Base-by-base conservation (phyloP, 2,888 invertebrate species). In the Chironomus riparius region DNA sequence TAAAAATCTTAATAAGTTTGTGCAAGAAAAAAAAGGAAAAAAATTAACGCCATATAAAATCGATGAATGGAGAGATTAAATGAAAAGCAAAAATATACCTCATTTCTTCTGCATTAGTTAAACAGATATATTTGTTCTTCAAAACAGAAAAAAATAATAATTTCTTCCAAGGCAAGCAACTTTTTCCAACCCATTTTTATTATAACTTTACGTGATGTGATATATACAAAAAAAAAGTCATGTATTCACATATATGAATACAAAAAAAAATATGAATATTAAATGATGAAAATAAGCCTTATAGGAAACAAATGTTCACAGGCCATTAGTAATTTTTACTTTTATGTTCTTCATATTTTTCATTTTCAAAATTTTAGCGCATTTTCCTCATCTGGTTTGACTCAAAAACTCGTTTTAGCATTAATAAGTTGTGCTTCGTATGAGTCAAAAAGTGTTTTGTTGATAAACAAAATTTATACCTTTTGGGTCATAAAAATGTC, bases 1-100 rank as follows among this genome's bases (percentile, higher is more conserved):
- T 5, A 24, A 65, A 65, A 65, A 65, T 21, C 21, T 13, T 24
- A 65, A 65, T 24, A 21, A 24, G 38, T 38, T 65, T 65, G 65
- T 65, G 65, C 24, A 65, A 65, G 22, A 65, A 22, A 56, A 28
- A 38, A 38, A 38, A 38, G 38, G 18, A 56, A 56, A 56, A 56
- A 56, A 65, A 65, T 24, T 21, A 65, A 65, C 65, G 65, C 65
- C 65, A 65, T 65, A 65, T 65, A 65, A 65, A 65, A 65, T 65
- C 65, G 65, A 65, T 65, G 21, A 18, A 62, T 21, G 22, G 21
- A 65, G 65, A 65, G 13, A 65, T 56, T 56, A 56, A 56, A 56
- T 18, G 56, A 65, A 65, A 65, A 65, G 21, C 65, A 65, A 65
- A 65, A 7, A 65, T 24, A 65, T 21, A 65, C 22, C 65, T 24